Evolutionary conservation across 1,140 invertebrate genomes (phyloP), one percentile per base, ranked within the genome.

Genomic region (Diuraphis noxia): DNA sequence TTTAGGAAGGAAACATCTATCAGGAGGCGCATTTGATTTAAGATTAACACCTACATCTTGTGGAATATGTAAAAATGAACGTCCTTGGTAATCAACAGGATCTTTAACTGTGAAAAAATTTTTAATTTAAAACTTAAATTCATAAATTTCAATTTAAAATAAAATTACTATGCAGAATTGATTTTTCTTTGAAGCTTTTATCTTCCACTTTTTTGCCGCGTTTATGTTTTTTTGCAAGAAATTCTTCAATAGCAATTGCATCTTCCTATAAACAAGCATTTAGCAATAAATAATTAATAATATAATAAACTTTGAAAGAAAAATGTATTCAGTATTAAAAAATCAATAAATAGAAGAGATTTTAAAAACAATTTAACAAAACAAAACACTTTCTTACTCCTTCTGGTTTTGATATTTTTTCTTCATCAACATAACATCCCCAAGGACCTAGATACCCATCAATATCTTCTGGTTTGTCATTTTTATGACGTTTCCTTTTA

Each of bases 1-100:
- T 95, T 99, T 99, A 40, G 99, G 99, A 92, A 99, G 95, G 94
- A 99, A 99, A 94, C 99, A 99, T 93, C 97, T 97, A 87, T 98
- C 97, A 0, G 99, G 99, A 40, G 98, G 97, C 25, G 96, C 96
- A 92, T 98, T 98, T n/a, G 97, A 97, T 79, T 96, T 96, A 19
- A 99, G 95, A 94, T 99, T 99, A 13, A 99, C 97, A 25, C 98
- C 99, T 93, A 99, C 97, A 95, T 99, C 98, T 93, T 98, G 97
- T 19, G 99, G 99, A 19, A 97, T 95, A 93, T 98, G 97, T 77
- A 99, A 94, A 94, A 98, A 99, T 17, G 98, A 98, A 89, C 99
- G 94, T 34, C 98, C 98, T 94, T 99, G 98, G 94, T 99, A 99
- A 94, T 99, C 99, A 90, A 97, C 95, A 23, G 96, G 95, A 94